Base-by-base conservation (phyloP, 2,888 invertebrate species). In the Chymomyza fuscimana region DNA sequence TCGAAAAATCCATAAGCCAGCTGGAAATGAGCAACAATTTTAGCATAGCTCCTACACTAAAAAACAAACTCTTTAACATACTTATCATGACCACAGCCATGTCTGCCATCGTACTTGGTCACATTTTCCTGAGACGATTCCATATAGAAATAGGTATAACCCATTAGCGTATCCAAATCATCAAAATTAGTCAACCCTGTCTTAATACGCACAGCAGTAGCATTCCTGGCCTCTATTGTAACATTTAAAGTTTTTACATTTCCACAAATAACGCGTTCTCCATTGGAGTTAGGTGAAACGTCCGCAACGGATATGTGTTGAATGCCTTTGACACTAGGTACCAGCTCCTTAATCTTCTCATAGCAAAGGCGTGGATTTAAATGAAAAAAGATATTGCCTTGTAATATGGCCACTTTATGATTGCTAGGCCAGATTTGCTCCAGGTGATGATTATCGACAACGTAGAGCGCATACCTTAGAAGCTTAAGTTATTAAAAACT, bases 21-120 rank as follows among this genome's bases (percentile, higher is more conserved):
- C 95, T 96, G 88, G 12, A 63, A 65, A 51, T 5, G 4, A 12
- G 12, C 15, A 70, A 90, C 2, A 88, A 58, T 52, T 46, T 74
- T 61, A 40, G 54, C 15, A 67, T 59, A 16, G 65, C 54, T 59
- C 2, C 22, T 63, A 58, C 67, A 1, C 7, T 32, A 7, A 32
- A 25, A 25, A 9, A 32, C 32, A 0, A 7, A 25, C 1, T 10
- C 69, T 9, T 51, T 15, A n/a, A 72, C 89, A 83, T 92, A 95
- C 92, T 94, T 94, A 89, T 96, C 96, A 71, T 95, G 95, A 0
- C 97, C 96, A 91, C 98, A 98, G 32, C 97, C 98, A 91, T 98
- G 98, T 67, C 97, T 93, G 58, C 96, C 96, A 84, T 97, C 97
- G 91, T 96, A 98, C 78, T 97, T 93, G 0, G 96, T 96, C 64